Conservation (phyloP, 1,140 invertebrate species). For the Apis laboriosa region DNA sequence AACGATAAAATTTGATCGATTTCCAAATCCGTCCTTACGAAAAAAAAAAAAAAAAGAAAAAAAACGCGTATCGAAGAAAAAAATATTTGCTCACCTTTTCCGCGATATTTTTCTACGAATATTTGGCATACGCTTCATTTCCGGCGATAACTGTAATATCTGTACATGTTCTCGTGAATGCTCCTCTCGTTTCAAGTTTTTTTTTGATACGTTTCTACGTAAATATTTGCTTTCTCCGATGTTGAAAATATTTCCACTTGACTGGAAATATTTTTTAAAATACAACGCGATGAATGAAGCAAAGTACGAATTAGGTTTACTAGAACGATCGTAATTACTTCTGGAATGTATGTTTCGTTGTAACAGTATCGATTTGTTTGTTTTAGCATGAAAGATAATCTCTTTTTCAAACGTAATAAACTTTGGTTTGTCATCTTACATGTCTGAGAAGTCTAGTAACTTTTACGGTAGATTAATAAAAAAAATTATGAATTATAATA, state of each 20-base stretch:
- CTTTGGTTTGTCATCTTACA: too few species aligned
- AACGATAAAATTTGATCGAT: constrained; percentile 1
- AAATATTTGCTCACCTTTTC: constrained; percentile 27
- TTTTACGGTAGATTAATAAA: too few species aligned
- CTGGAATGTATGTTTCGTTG: too few species aligned
- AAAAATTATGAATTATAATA: too few species aligned
- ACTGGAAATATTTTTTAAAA: too few species aligned
- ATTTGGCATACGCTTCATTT: constrained; percentile 46
- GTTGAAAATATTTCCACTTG: neutral
- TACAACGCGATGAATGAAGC: too few species aligned
- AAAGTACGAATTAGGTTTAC: too few species aligned
- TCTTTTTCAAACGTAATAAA: too few species aligned
- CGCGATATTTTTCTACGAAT: constrained; percentile 14
- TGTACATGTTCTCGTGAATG: neutral
- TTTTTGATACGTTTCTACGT: neutral
- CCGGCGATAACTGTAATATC: constrained; percentile 29
- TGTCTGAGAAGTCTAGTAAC: too few species aligned
- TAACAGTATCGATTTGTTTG: too few species aligned
- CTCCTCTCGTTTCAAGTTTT: neutral
- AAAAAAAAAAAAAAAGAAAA: neutral
- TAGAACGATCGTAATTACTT: too few species aligned
- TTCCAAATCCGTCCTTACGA: neutral
- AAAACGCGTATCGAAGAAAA: constrained; percentile 12
- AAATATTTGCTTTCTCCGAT: neutral
- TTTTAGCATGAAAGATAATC: too few species aligned